Percentiles rank a stretch among this genome's conserved stretches.
Conservation (phyloP, 2,888 invertebrate genomes). For the Macrophya annulata region DNA sequence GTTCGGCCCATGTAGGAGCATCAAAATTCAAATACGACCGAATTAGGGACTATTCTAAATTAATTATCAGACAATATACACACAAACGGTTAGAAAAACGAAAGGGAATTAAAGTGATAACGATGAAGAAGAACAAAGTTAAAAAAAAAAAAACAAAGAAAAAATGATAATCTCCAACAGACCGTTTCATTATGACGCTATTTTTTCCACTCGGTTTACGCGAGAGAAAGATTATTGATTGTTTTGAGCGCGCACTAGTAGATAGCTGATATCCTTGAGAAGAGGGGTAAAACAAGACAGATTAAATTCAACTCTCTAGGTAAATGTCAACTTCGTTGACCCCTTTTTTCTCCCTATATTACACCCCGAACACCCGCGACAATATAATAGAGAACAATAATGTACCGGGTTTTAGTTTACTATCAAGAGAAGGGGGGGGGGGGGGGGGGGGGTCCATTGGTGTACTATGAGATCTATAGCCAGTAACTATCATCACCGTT, state of each 20-base stretch:
- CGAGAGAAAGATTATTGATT: slow-evolving; percentile 11
- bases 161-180: background rate
- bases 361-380: background rate
- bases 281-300: slow-evolving; percentile 12
- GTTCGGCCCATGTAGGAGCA: too few species aligned
- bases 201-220: slow-evolving; percentile 2
- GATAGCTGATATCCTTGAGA: background rate
- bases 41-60: too few species aligned
- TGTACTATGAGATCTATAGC: slow-evolving; percentile 33
- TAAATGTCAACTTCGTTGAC: slow-evolving; percentile 48
- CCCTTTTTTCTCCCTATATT: slow-evolving; percentile 28
- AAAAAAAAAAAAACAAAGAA: background rate
- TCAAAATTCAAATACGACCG: too few species aligned
- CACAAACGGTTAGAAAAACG: background rate
- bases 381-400: background rate
- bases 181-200: background rate
- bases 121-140: background rate
- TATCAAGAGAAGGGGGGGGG: slow-evolving; percentile 41
- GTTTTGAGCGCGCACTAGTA: slow-evolving; percentile 11
- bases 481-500: slow-evolving; percentile 23
- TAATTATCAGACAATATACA: background rate
- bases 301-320: slow-evolving; percentile 52
- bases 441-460: slow-evolving; percentile 53
- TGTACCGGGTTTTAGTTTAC: background rate
- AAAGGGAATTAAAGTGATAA: background rate